Conservation (phyloP, 2,888 invertebrate species). For the Lasioglossum vierecki region DNA sequence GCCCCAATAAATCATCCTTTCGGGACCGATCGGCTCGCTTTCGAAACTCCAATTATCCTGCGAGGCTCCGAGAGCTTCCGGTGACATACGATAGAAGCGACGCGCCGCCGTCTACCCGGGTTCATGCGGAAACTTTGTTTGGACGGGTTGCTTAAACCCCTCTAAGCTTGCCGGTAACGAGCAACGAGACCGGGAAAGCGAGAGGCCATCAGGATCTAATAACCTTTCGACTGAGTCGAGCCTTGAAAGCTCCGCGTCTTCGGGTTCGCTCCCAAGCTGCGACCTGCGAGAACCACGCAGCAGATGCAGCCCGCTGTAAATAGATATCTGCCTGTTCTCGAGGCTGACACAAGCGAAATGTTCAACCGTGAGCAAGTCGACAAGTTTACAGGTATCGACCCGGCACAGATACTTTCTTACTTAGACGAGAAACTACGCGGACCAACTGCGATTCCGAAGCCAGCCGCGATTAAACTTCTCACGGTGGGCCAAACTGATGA, state of each 20-base stretch:
- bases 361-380: constrained; percentile 29
- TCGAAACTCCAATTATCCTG: constrained; percentile 67
- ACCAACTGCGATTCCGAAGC: constrained; percentile 27
- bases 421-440: constrained; percentile 8
- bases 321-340: constrained; percentile 34
- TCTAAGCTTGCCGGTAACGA: constrained; percentile 60
- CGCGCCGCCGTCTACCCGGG: constrained; percentile 36
- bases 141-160: constrained; percentile 47
- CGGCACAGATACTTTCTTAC: constrained; percentile 42
- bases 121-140: constrained; percentile 56
- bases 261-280: constrained; percentile 22
- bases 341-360: constrained; percentile 49
- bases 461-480: constrained; percentile 41
- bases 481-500: too few relatives aligned
- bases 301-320: constrained; percentile 46
- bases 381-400: constrained; percentile 49
- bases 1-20: constrained; percentile 62
- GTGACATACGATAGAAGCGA: constrained; percentile 49
- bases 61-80: constrained; percentile 42
- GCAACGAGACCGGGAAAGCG: constrained; percentile 32
- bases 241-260: constrained; percentile 26
- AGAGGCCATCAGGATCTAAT: constrained; percentile 65
- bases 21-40: constrained; percentile 43
- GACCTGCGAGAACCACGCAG: background rate
- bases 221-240: constrained; percentile 47